Evolutionary conservation across 2,888 invertebrate species (phyloP), one percentile per base, ranked within the genome.

Genomic region (Phalera bucephala): DNA sequence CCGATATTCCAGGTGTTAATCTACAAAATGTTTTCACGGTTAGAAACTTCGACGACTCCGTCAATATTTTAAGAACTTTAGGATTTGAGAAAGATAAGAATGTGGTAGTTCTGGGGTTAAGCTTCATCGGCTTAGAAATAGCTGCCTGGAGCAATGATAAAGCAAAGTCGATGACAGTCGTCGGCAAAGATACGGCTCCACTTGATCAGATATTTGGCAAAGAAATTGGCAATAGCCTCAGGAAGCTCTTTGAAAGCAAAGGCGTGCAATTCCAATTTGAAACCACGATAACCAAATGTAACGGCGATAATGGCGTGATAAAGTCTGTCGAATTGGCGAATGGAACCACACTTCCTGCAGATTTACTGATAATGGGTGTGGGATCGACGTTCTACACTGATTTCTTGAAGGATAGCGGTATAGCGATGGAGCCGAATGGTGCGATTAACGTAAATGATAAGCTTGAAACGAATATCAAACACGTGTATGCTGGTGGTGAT

Each of bases 101-200:
- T 61, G 94, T 98, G 0, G 95, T 98, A 0, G 93, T 98, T 13
- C 87, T 97, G 31, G 99, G 99, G 2, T 91, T 95, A 0, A 97
- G 98, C 53, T 99, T 99, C 71, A 96, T 99, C 42, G 97, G 96
- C 1, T 92, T 99, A 91, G 99, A 99, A 89, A 92, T 94, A 1
- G 98, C 99, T 0, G 93, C 96, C 0, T 94, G 92, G 40, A 92
- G 95, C 60, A 90, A 91, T 1, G 91, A 91, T 8, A 96, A 96
- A 79, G 95, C 94, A 0, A 93, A 93, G 49, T 94, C 94, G 19
- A 93, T 97, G 35, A 95, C 95, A 0, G 93, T 98, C 0, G 90
- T 99, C 25, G 95, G 95, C 2, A 92, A 94, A 28, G 93, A 93
- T 36, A 83, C 85, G 9, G 92, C 93, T 0, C 97, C 97, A 0